Evolutionary conservation across 2,888 invertebrate genomes (phyloP).

Genomic region (Buathra laborator): DNA sequence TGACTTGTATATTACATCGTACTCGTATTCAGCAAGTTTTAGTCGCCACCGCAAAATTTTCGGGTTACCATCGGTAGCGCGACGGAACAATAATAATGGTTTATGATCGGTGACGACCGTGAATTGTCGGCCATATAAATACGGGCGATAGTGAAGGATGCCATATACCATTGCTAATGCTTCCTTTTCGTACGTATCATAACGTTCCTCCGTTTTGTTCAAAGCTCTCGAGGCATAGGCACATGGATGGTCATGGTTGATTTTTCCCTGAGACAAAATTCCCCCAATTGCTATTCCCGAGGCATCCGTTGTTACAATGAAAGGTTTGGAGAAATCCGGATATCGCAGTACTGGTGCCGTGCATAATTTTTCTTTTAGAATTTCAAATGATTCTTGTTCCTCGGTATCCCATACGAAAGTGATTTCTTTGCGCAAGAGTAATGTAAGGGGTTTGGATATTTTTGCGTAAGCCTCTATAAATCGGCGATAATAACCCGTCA

Average conservation of each 20-base stretch:
- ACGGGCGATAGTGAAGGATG: constrained; percentile 80
- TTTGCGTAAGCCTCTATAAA: too few species aligned
- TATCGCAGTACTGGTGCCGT: too few species aligned
- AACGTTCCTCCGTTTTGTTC: constrained; percentile 35
- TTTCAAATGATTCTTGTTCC: too few species aligned
- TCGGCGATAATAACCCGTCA: not conserved
- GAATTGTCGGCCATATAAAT: constrained; percentile 78
- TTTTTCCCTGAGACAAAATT: constrained; percentile 14
- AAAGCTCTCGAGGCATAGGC: constrained; percentile 31
- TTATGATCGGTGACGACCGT: constrained; percentile 27
- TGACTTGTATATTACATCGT: not conserved
- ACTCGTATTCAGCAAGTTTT: not conserved
- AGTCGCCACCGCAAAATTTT: not conserved
- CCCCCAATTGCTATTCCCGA: not conserved
- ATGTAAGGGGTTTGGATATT: too few species aligned
- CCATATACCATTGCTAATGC: constrained; percentile 80
- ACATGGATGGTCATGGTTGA: constrained; percentile 35
- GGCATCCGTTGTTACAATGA: not conserved
- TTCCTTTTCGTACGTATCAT: constrained; percentile 75
- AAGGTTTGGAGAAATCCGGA: not conserved
- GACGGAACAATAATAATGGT: too few species aligned
- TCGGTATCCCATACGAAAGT: too few species aligned
- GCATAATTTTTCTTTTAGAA: too few species aligned
- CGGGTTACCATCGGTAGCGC: not conserved
- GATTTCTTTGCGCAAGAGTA: too few species aligned